Evolutionary conservation across 2,888 invertebrate species (phyloP).

Genomic region (Clivina fossor): DNA sequence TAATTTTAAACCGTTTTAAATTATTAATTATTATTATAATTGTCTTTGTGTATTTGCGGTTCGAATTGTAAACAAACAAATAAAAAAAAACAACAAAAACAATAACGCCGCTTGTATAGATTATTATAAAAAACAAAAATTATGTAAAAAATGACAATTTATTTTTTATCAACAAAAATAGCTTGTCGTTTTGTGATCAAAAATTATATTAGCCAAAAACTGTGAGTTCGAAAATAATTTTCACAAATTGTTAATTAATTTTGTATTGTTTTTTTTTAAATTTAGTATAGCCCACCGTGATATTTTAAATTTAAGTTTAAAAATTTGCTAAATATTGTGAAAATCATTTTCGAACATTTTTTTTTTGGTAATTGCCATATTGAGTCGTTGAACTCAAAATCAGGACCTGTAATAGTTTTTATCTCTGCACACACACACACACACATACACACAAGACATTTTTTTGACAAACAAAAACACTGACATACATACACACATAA

Average conservation of each 20-base stretch:
- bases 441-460: too few relatives aligned
- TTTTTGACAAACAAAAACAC: constrained; percentile 24
- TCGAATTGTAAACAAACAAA: constrained; percentile 28
- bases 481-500: constrained; percentile 24
- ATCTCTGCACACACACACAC: constrained; percentile 28
- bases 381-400: constrained; percentile 20
- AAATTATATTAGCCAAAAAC: constrained; percentile 32
- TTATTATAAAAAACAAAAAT: constrained; percentile 7
- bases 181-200: constrained; percentile 12
- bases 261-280: constrained; percentile 22
- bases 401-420: constrained; percentile 35
- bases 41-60: constrained; percentile 36
- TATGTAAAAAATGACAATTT: neutral
- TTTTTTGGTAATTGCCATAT: constrained; percentile 32
- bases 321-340: constrained; percentile 9
- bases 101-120: constrained; percentile 27
- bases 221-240: constrained; percentile 14
- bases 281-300: constrained; percentile 24
- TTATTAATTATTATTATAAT: too few relatives aligned
- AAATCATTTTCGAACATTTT: constrained; percentile 20
- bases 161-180: constrained; percentile 3
- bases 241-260: constrained; percentile 13
- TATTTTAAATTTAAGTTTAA: constrained; percentile 8
- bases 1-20: constrained; percentile 38
- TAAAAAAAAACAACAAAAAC: too few relatives aligned